Evolutionary conservation across 2,888 invertebrate species (phyloP), one percentile per base, ranked within the genome.

Genomic region (Gymnocheta viridis): DNA sequence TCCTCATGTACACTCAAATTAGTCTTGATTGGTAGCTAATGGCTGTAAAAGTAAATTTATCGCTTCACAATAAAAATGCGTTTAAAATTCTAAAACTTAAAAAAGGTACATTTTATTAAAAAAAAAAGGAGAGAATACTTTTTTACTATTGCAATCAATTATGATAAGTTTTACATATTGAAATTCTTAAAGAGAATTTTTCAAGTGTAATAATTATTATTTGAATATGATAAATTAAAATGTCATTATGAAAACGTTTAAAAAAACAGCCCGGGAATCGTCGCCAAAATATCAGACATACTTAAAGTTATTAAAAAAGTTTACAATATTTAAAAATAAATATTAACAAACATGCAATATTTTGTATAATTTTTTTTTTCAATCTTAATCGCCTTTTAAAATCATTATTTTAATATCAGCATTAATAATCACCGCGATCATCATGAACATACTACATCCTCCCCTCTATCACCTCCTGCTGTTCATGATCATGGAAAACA

Each of bases 321-420:
- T 41, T n/a, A 66, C 24, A 66, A 32, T 19, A 29, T 47, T 17
- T 47, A 47, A 32, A 47, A 27, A 7, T 44, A 19, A 64, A 19
- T 49, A n/a, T n/a, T n/a, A 49, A 49, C 22, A 22, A 22, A 51
- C 9, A 4, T n/a, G 38, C 19, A 60, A 29, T 35, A 35, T 54
- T 64, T 27, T 44, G 3, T 44, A n/a, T 38, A n/a, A 35, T 14
- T 32, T n/a, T 7, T 32, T 5, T 66, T 66, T 49, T 49, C 10
- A 24, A 12, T 49, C 35, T 60, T 32, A 64, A 56, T 49, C 51
- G 41, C 54, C 10, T 62, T 64, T 70, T n/a, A n/a, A 49, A 76
- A 56, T 69, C 62, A 64, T 70, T 76, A 64, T 76, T 76, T 76
- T 70, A 82, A 82, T 82, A 76, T 56, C 76, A 70, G n/a, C 3